Conservation (phyloP, 2,113 vertebrate species). For the Amazona vittata region DNA sequence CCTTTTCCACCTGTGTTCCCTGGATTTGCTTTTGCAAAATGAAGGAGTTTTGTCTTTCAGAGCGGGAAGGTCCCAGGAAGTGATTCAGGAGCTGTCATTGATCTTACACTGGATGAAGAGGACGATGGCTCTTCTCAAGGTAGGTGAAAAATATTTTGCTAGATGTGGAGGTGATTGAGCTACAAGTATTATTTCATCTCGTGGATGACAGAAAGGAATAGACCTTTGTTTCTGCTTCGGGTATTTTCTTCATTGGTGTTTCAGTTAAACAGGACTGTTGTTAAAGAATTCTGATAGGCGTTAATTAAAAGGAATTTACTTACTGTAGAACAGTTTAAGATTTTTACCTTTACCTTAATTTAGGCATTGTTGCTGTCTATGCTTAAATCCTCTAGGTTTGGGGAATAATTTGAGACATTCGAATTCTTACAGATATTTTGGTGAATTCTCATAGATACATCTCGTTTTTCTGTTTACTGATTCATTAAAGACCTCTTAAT, state of each 20-base stretch:
- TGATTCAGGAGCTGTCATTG: slow-evolving; percentile 78
- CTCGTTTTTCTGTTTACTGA: not conserved
- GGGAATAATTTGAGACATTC: not conserved
- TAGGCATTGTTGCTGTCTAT: not conserved
- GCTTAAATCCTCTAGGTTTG: not conserved
- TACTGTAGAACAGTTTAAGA: not conserved
- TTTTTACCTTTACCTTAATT: not conserved
- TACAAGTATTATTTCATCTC: not conserved
- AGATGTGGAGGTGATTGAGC: not conserved
- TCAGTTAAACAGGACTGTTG: not conserved
- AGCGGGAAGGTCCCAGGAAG: slow-evolving; percentile 70
- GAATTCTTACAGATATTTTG: not conserved
- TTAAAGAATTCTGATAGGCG: not conserved
- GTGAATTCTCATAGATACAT: not conserved
- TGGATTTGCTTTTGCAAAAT: slow-evolving; percentile 69
- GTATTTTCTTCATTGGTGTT: not conserved
- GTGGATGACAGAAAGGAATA: not conserved
- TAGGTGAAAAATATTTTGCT: slow-evolving; percentile 11
- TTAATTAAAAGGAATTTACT: not conserved
- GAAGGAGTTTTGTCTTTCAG: slow-evolving; percentile 77
- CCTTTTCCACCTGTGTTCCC: not conserved
- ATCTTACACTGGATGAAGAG: slow-evolving; percentile 85
- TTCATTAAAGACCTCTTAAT: not conserved
- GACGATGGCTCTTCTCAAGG: slow-evolving; percentile 73
- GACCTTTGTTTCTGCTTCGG: not conserved